Evolutionary conservation across 2,797 vertebrate genomes (phyloP), one percentile per base, ranked within the genome.

Genomic region (Tiaroga cobitis): DNA sequence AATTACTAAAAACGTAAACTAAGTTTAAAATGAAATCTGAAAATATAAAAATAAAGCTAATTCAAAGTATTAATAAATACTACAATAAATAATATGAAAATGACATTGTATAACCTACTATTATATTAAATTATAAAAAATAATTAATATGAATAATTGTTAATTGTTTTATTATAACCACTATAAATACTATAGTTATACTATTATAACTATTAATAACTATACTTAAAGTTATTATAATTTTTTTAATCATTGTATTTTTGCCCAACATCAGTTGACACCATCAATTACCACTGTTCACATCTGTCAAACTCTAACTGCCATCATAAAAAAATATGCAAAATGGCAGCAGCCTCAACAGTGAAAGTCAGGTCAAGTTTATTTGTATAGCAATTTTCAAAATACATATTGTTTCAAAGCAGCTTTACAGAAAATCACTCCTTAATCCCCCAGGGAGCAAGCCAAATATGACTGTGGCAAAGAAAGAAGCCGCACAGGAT

Each of bases 341-440:
- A 21, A 59, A 77, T 61, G 13, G 34, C 75, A 26, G 34, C 24
- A 10, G 34, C 24, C 37, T 61, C 24, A 39, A 77, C 21, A 59
- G 54, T 77, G 32, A 77, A 77, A 77, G 75, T 77, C 75, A 77
- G 54, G 34, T 39, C 75, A 77, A 77, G 75, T 77, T 77, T 77
- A 77, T 26, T 26, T 19, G 8, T 10, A 26, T 10, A 77, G 75
- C 75, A 59, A 61, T 77, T 77, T 61, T 77, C 24, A 19, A 77
- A 78, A 29, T 61, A 19, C 15, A 43, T 61, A 78, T 61, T 41
- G 54, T 61, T 78, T 78, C 8, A 78, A 78, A 78, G 54, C 37
- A 78, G 76, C 56, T 29, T 78, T 61, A 78, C 76, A 41, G 56
- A 29, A 78, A 61, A 61, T 61, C 5, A 41, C 24, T 61, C 24